phyloP scores from a whole-genome alignment of 2,888 invertebrate genomes.

The Erynnis tages region DNA sequence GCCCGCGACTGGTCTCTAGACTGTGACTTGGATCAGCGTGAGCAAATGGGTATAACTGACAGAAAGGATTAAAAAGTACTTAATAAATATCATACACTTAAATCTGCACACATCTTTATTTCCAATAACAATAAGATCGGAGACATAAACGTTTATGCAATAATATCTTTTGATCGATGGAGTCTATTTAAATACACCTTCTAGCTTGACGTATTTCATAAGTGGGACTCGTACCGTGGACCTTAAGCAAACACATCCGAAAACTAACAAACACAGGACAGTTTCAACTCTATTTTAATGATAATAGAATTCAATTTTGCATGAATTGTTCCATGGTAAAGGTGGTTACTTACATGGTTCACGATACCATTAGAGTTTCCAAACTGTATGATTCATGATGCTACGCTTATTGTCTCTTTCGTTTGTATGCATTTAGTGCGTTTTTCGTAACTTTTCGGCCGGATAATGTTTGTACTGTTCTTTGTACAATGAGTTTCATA shows the following conservation, averaged over 20 bases:
- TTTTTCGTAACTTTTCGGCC: slow-evolving; percentile 44
- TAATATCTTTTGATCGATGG: slow-evolving; percentile 51
- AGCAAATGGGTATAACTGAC: too few species aligned
- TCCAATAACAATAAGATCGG: slow-evolving; percentile 44
- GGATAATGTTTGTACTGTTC: slow-evolving; percentile 45
- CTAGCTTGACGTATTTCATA: slow-evolving; percentile 51
- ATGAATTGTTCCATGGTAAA: neutral
- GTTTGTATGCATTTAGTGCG: slow-evolving; percentile 41
- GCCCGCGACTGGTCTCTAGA: too few species aligned
- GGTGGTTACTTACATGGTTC: slow-evolving; percentile 10
- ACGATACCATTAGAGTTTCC: slow-evolving; percentile 57
- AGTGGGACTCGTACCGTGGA: slow-evolving; percentile 41
- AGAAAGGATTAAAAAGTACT: too few species aligned
- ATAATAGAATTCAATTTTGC: neutral
- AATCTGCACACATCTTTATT: slow-evolving; percentile 16
- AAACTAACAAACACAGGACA: neutral
- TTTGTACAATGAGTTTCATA: too few species aligned
- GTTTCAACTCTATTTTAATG: neutral
- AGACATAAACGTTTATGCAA: slow-evolving; percentile 42
- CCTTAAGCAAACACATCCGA: slow-evolving; percentile 20
- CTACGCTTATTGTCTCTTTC: slow-evolving; percentile 54
- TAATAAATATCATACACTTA: neutral
- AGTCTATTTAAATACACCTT: slow-evolving; percentile 52
- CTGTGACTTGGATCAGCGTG: too few species aligned
- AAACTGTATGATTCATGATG: slow-evolving; percentile 65